Evolutionary conservation across 2,113 vertebrate genomes (phyloP).

Genomic region (Oenanthe oenanthe): DNA sequence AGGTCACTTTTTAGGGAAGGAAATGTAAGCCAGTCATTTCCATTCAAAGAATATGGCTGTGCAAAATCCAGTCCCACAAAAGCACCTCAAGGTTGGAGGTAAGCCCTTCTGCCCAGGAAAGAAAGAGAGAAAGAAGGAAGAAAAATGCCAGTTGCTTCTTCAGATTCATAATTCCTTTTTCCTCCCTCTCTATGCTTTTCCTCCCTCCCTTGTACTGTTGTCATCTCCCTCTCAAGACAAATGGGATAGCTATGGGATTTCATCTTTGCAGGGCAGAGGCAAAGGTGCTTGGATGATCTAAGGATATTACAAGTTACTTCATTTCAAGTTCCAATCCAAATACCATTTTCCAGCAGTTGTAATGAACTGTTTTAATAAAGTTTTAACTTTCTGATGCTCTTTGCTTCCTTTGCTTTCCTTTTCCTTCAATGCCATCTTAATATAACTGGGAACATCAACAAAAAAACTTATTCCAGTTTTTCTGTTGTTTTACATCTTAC

Average conservation of each 20-base stretch:
- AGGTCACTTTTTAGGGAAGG: neutral
- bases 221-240: neutral
- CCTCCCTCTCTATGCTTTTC: neutral
- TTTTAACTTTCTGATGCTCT: neutral
- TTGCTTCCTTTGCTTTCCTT: neutral
- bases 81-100: neutral
- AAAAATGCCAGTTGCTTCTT: neutral
- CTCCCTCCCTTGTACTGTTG: neutral
- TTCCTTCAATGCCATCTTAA: neutral
- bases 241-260: neutral
- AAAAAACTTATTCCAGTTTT: neutral
- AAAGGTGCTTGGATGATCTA: neutral
- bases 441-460: neutral
- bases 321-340: neutral
- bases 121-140: neutral
- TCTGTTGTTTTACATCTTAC: neutral
- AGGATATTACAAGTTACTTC: neutral
- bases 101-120: neutral
- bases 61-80: neutral
- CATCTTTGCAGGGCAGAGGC: neutral
- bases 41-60: neutral
- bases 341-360: neutral
- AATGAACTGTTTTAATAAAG: neutral
- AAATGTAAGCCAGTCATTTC: neutral
- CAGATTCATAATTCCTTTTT: neutral